Evolutionary conservation across 2,797 vertebrate genomes (phyloP).

Genomic region (Manis crassicaudata): DNA sequence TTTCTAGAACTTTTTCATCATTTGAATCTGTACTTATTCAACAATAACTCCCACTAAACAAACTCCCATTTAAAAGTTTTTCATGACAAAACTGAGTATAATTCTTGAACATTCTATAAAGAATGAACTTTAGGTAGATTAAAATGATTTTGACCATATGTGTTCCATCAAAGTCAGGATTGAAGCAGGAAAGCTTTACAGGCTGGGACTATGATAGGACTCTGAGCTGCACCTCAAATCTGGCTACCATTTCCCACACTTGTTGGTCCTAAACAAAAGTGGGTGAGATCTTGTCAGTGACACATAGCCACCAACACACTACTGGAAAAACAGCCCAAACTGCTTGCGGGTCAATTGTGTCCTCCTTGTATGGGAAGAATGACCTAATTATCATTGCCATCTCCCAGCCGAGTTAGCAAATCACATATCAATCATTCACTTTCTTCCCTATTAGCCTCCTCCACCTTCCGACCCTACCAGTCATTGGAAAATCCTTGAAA

Average conservation of each 20-base stretch:
- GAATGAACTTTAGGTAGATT: background rate
- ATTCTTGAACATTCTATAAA: background rate
- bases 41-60: background rate
- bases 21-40: background rate
- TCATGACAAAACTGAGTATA: background rate
- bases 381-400: conserved; percentile 47
- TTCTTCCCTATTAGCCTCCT: background rate
- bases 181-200: background rate
- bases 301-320: background rate
- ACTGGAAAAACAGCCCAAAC: conserved; percentile 71
- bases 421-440: conserved; percentile 29
- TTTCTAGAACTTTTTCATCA: background rate
- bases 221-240: background rate
- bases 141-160: background rate
- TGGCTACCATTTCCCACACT: background rate
- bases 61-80: background rate
- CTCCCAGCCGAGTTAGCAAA: conserved; percentile 23
- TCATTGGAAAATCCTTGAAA: background rate
- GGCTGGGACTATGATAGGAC: background rate
- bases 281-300: conserved; percentile 37
- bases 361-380: conserved; percentile 57
- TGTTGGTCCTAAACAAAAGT: background rate
- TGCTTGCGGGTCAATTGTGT: conserved; percentile 44
- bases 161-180: background rate
- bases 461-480: too few species aligned